phyloP scores from a whole-genome alignment of 2,797 vertebrate genomes.

The Ctenosaura bakeri region DNA sequence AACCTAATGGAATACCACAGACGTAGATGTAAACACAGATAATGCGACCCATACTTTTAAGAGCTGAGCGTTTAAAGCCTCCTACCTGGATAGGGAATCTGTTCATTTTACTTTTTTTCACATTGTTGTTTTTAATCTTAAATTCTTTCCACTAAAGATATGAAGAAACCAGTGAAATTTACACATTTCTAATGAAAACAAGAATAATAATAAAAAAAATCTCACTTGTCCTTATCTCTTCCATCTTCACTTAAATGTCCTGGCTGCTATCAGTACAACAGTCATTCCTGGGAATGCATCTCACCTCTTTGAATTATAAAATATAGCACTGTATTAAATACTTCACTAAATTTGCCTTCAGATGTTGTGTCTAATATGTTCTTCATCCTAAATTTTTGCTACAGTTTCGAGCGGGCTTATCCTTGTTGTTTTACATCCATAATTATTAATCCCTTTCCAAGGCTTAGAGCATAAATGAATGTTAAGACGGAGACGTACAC shows the following conservation, averaged over 20 bases:
- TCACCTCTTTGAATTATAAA: background rate
- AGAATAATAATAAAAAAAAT: too few relatives aligned
- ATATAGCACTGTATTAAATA: background rate
- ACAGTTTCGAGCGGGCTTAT: background rate
- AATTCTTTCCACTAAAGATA: background rate
- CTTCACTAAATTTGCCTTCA: background rate
- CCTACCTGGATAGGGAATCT: too few relatives aligned
- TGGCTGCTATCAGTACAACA: background rate
- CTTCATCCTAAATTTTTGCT: background rate
- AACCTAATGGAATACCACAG: too few relatives aligned
- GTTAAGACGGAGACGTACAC: conserved; percentile 12
- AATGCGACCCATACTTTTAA: too few relatives aligned
- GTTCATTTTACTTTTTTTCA: too few relatives aligned
- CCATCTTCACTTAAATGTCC: background rate
- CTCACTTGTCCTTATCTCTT: background rate
- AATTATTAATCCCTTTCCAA: background rate
- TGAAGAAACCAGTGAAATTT: background rate
- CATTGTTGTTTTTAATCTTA: too few relatives aligned
- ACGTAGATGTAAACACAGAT: too few relatives aligned
- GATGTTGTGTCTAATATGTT: background rate
- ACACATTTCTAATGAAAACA: background rate
- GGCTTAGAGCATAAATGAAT: background rate
- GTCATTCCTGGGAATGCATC: background rate
- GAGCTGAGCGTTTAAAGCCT: too few relatives aligned
- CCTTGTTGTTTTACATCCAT: background rate